Conservation (phyloP, 2,888 invertebrate genomes). For the Acheta domesticus region DNA sequence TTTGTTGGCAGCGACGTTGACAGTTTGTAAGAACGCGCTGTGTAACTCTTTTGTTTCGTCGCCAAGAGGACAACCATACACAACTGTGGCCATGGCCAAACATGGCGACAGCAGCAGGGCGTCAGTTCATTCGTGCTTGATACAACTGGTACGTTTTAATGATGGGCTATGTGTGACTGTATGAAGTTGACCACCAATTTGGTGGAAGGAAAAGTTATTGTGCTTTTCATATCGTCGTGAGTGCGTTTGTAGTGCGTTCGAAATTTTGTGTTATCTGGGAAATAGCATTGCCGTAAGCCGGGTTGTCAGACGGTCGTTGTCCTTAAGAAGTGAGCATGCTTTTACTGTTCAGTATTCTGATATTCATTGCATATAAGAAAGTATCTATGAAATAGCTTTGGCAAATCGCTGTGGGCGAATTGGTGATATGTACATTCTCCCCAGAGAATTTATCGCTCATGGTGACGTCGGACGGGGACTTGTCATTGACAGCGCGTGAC, state of each 20-base stretch:
- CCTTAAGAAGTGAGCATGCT: too few species aligned
- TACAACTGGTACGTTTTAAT: constrained; percentile 28
- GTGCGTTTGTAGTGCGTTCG: not conserved
- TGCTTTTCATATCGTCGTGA: not conserved
- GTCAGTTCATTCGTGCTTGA: constrained; percentile 27
- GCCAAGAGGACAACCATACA: constrained; percentile 21
- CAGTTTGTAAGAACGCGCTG: not conserved
- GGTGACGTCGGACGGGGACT: too few species aligned
- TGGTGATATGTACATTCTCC: too few species aligned
- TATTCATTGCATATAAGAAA: too few species aligned
- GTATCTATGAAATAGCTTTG: too few species aligned
- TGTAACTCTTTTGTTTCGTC: constrained; percentile 25
- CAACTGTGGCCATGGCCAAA: constrained; percentile 18
- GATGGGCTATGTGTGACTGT: not conserved
- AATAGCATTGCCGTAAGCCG: not conserved
- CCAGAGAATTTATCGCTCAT: too few species aligned
- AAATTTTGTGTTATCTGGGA: not conserved
- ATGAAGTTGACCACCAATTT: constrained; percentile 3
- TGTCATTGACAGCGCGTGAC: too few species aligned
- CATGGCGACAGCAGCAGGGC: constrained; percentile 28
- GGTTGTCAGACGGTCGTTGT: too few species aligned
- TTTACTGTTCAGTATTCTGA: too few species aligned
- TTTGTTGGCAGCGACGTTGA: not conserved
- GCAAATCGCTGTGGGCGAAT: too few species aligned
- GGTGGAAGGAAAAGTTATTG: not conserved